These are phyloP conservation scores for Myopa testacea DNA, from an alignment of 2,888 invertebrate species.

Conservation along the genomic window DNA sequence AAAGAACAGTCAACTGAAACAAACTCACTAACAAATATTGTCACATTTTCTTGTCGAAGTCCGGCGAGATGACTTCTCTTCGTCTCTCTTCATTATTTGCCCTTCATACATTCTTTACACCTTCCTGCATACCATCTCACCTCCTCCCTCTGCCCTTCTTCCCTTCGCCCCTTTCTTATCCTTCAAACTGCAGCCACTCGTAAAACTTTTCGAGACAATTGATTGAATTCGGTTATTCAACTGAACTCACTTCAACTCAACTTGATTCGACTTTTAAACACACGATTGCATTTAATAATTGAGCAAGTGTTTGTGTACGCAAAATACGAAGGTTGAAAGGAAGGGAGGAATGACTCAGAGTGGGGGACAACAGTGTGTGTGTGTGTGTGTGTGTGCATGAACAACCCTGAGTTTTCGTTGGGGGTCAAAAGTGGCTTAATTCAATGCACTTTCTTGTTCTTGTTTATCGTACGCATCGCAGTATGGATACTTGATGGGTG, in stretches of 20 bases:
- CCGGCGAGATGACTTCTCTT: not conserved
- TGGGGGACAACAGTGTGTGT: too few species aligned
- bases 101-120: not conserved
- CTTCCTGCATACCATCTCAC: not conserved
- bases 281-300: conserved; percentile 52
- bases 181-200: conserved; percentile 16
- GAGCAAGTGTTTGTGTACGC: conserved; percentile 30
- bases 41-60: not conserved
- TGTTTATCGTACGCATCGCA: not conserved
- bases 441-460: conserved; percentile 44
- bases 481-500: conserved; percentile 16
- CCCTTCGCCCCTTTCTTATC: not conserved
- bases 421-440: conserved; percentile 36
- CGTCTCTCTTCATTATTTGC: not conserved
- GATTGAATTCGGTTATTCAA: conserved; percentile 54
- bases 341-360: conserved; percentile 22
- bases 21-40: too few species aligned
- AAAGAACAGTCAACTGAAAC: too few species aligned
- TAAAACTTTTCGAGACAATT: conserved; percentile 46
- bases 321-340: conserved; percentile 28
- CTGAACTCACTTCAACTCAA: conserved; percentile 42
- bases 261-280: conserved; percentile 7
- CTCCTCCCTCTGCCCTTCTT: not conserved
- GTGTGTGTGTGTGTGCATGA: not conserved
- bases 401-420: conserved; percentile 29